Percentiles rank a stretch among this genome's conserved stretches.
Evolutionary conservation across 2,113 vertebrate species (phyloP).

Genomic region (Sebastes fasciatus): DNA sequence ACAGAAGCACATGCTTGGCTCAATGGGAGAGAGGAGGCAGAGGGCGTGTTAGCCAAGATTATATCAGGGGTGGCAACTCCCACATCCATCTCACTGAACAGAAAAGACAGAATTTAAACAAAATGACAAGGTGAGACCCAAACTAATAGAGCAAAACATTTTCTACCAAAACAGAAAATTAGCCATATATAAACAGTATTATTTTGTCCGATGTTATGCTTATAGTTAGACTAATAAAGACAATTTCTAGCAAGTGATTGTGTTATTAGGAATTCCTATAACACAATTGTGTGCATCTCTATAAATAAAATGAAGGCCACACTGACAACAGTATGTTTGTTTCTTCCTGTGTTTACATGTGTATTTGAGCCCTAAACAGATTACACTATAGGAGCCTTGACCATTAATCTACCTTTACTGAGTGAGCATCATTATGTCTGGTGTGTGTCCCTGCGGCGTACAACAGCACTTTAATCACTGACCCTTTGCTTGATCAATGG

Average conservation of each 20-base stretch:
- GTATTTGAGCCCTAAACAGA: neutral
- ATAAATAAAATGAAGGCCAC: neutral
- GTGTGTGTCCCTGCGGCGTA: slow-evolving; percentile 17
- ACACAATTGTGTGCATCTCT: neutral
- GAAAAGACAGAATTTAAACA: slow-evolving; percentile 34
- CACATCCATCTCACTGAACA: slow-evolving; percentile 41
- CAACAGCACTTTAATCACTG: slow-evolving; percentile 41
- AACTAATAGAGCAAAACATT: neutral
- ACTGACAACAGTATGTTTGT: neutral
- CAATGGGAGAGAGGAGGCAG: slow-evolving; percentile 45
- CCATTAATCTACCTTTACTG: slow-evolving; percentile 11
- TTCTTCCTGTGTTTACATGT: neutral
- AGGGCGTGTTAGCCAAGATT: slow-evolving; percentile 55
- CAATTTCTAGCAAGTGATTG: neutral
- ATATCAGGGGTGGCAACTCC: slow-evolving; percentile 48
- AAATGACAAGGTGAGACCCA: slow-evolving; percentile 23
- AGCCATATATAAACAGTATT: neutral
- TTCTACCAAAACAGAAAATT: neutral
- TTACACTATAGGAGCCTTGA: slow-evolving; percentile 2
- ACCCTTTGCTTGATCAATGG: slow-evolving; percentile 44
- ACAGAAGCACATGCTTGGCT: slow-evolving; percentile 40
- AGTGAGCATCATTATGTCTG: slow-evolving; percentile 35
- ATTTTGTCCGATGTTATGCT: neutral
- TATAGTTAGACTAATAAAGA: neutral
- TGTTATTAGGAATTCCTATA: neutral